Conservation (phyloP, 2,888 invertebrate genomes). For the Lapara coniferarum region DNA sequence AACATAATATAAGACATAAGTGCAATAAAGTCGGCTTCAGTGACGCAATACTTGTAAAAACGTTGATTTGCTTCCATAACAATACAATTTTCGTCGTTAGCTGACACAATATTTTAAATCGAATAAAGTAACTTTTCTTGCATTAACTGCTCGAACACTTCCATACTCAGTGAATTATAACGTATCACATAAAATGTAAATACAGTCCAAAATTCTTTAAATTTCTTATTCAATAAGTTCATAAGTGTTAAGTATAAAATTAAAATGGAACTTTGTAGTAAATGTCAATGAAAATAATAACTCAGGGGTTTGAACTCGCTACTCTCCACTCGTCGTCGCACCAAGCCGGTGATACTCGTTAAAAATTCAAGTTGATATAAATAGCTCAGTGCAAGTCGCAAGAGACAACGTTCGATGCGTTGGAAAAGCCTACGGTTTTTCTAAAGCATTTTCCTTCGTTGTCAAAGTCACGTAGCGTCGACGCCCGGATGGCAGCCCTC, state of each 20-base stretch:
- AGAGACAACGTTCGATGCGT: conserved; percentile 26
- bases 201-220: too few relatives aligned
- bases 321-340: not conserved
- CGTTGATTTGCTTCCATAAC: too few relatives aligned
- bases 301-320: not conserved
- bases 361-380: conserved; percentile 18
- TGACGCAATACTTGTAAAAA: too few relatives aligned
- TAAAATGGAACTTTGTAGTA: not conserved
- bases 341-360: not conserved
- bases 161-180: too few relatives aligned
- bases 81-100: too few relatives aligned
- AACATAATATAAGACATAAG: too few relatives aligned
- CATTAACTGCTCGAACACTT: too few relatives aligned
- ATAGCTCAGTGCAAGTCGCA: not conserved
- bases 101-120: too few relatives aligned
- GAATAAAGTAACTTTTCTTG: too few relatives aligned
- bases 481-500: conserved; percentile 60
- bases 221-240: too few relatives aligned
- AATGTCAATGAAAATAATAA: not conserved
- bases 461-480: conserved; percentile 54
- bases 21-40: too few relatives aligned
- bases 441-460: conserved; percentile 47
- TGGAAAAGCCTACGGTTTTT: conserved; percentile 38
- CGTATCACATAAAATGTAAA: too few relatives aligned
- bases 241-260: not conserved